These are phyloP conservation scores for Calliopsis andreniformis DNA, from an alignment of 1,140 invertebrate genomes.

Conservation along the genomic window DNA sequence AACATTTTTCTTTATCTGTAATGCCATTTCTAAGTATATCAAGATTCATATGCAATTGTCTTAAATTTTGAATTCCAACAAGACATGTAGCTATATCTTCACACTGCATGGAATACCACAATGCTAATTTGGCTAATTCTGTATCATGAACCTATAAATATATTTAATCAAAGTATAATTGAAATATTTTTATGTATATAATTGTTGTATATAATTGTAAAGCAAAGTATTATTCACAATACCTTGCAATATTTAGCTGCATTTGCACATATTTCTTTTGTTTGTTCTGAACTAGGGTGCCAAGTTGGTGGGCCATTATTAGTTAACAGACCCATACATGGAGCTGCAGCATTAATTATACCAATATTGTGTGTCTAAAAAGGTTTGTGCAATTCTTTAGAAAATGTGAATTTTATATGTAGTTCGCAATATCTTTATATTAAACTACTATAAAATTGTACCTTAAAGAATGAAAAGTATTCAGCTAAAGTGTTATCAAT, in stretches of 20 bases:
- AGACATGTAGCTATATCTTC: conserved; percentile 84
- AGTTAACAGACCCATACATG: conserved; percentile 91
- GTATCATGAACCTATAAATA: conserved; percentile 82
- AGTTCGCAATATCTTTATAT: too few relatives aligned
- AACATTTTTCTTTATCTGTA: conserved; percentile 83
- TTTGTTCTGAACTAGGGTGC: conserved; percentile 89
- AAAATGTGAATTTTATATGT: too few relatives aligned
- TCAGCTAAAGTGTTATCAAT: conserved; percentile 89
- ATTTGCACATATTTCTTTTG: conserved; percentile 85
- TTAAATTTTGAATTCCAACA: conserved; percentile 86
- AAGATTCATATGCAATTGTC: conserved; percentile 85
- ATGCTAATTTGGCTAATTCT: conserved; percentile 87
- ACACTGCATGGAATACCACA: conserved; percentile 84
- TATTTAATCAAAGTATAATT: not conserved
- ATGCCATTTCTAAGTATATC: conserved; percentile 82
- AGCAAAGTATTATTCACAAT: conserved; percentile 32
- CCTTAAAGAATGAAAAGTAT: conserved; percentile 89
- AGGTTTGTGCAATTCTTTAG: not conserved
- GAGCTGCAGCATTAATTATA: conserved; percentile 90
- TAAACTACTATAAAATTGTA: conserved; percentile 67
- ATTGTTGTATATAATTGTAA: not conserved
- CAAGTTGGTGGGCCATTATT: conserved; percentile 88
- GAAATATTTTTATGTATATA: conserved; percentile 11
- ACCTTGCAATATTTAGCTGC: conserved; percentile 86
- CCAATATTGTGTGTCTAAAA: conserved; percentile 86